Conservation (phyloP, 2,888 invertebrate species). For the Eurytoma californica region DNA sequence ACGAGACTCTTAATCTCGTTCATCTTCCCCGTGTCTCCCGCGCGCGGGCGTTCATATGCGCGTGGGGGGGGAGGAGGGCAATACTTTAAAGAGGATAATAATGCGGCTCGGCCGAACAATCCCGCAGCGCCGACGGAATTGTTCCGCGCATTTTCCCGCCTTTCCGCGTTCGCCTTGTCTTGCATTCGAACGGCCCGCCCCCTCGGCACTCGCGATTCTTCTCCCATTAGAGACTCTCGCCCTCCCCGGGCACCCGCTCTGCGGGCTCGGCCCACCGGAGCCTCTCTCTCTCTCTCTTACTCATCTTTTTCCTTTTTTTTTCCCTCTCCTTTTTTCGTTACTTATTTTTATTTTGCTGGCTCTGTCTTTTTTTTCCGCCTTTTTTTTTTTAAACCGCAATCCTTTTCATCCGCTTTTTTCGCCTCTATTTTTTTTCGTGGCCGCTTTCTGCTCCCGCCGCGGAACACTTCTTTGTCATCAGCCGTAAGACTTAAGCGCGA, state of each 20-base stretch:
- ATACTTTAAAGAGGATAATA: constrained; percentile 49
- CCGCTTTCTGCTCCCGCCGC: constrained; percentile 16
- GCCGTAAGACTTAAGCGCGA: constrained; percentile 11
- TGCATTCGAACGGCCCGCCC: constrained; percentile 37
- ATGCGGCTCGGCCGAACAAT: constrained; percentile 14
- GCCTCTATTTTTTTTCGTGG: constrained; percentile 35
- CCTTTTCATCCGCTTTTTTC: constrained; percentile 19
- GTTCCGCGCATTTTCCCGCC: constrained; percentile 41
- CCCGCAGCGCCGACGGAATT: constrained; percentile 30
- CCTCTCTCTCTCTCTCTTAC: not conserved
- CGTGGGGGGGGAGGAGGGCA: not conserved
- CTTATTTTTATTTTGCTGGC: not conserved
- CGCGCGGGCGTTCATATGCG: constrained; percentile 24
- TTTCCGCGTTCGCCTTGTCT: constrained; percentile 25
- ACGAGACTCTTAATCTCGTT: constrained; percentile 47
- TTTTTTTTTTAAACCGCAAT: constrained; percentile 4
- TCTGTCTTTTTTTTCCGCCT: not conserved
- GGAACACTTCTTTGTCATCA: constrained; percentile 35
- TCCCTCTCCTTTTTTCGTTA: not conserved
- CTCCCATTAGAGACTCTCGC: constrained; percentile 36
- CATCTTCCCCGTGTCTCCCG: constrained; percentile 14
- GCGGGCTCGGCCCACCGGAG: not conserved
- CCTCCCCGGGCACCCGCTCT: not conserved
- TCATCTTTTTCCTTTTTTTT: not conserved
- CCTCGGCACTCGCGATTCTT: constrained; percentile 38